Conservation (phyloP, 2,797 vertebrate genomes). For the Oreochromis grahami region DNA sequence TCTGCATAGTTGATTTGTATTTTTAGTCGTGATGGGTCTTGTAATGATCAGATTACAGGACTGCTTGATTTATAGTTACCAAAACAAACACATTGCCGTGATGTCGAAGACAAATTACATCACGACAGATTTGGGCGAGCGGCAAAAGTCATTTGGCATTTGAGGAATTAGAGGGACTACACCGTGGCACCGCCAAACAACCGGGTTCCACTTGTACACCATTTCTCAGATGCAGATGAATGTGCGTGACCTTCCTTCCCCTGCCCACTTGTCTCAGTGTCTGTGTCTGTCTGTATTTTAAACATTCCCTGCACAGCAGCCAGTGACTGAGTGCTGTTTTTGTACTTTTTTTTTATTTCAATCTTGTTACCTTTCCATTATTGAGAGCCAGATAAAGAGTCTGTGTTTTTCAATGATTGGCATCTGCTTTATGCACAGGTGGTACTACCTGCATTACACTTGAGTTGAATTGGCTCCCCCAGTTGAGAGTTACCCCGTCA, state of each 20-base stretch:
- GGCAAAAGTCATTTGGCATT: constrained; percentile 1
- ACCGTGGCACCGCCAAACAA: constrained; percentile 17
- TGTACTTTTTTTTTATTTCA: background rate
- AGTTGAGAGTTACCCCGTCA: constrained; percentile 3
- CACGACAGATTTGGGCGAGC: background rate
- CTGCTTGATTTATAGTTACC: constrained; percentile 12
- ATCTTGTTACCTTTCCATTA: background rate
- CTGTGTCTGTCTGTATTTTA: background rate
- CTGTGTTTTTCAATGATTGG: constrained; percentile 1
- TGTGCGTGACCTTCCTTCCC: constrained; percentile 35
- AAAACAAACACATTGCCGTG: constrained; percentile 28
- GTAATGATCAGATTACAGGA: constrained; percentile 42
- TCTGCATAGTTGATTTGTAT: constrained; percentile 25
- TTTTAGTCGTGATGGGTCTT: constrained; percentile 26
- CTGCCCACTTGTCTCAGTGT: background rate
- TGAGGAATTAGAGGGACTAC: constrained; percentile 14
- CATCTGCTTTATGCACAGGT: constrained; percentile 1
- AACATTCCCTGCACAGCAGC: background rate
- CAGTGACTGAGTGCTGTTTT: background rate
- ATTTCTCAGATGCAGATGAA: constrained; percentile 20
- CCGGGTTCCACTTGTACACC: constrained; percentile 19
- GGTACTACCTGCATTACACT: constrained; percentile 25
- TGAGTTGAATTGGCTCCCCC: constrained; percentile 43
- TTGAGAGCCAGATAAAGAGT: background rate
- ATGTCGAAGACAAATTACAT: constrained; percentile 12